A percentile compares a stretch with the other conserved stretches of the same genome.
Evolutionary conservation across 2,113 vertebrate genomes (phyloP).

Genomic region (Atractosteus spatula): DNA sequence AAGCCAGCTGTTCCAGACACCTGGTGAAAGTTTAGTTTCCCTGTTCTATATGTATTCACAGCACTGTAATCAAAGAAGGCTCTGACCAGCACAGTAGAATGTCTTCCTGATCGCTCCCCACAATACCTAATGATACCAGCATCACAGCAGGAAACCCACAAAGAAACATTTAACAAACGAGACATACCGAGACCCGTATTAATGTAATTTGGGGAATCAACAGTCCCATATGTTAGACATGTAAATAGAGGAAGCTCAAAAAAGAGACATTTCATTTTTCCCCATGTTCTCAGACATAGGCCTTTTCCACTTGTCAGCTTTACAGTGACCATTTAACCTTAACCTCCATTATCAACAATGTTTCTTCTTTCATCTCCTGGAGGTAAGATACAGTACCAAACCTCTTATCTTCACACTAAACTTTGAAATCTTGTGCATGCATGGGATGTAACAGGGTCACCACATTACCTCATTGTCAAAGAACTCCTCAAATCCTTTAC

Average conservation of each 20-base stretch:
- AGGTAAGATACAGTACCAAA: slow-evolving; percentile 2
- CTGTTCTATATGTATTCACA: slow-evolving; percentile 53
- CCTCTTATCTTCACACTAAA: slow-evolving; percentile 6
- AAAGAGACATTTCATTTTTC: slow-evolving; percentile 14
- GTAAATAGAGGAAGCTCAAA: slow-evolving; percentile 31
- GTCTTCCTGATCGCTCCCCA: slow-evolving; percentile 52
- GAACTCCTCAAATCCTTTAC: slow-evolving; percentile 38
- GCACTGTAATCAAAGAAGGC: slow-evolving; percentile 50
- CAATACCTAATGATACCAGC: slow-evolving; percentile 60
- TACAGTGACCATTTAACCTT: slow-evolving; percentile 35
- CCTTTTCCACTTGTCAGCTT: slow-evolving; percentile 5
- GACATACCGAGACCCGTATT: slow-evolving; percentile 19
- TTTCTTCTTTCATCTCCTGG: background rate
- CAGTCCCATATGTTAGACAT: slow-evolving; percentile 19
- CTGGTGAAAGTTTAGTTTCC: slow-evolving; percentile 50
- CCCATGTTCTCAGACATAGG: background rate
- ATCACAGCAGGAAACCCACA: slow-evolving; percentile 51
- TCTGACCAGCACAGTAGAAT: slow-evolving; percentile 51
- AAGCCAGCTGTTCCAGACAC: slow-evolving; percentile 59
- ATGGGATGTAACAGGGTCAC: slow-evolving; percentile 17
- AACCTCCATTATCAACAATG: slow-evolving; percentile 34
- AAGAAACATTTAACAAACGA: slow-evolving; percentile 8
- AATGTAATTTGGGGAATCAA: slow-evolving; percentile 8
- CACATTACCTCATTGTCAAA: slow-evolving; percentile 44
- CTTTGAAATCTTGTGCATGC: background rate